These are phyloP conservation scores for Leptonema lineaticorne DNA, from an alignment of 1,140 invertebrate genomes.

Conservation along the genomic window DNA sequence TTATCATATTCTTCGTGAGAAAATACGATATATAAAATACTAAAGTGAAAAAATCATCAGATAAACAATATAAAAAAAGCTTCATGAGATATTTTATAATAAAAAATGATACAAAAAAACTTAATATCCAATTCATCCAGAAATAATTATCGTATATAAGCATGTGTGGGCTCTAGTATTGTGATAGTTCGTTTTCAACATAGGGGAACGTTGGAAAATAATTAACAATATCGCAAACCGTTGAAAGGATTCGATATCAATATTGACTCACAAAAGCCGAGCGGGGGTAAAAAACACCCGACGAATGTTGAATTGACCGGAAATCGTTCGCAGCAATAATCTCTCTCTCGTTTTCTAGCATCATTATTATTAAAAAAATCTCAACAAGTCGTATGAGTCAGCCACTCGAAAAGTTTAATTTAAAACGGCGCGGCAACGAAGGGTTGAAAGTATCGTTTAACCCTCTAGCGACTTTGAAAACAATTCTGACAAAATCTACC, in stretches of 20 bases:
- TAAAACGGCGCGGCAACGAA: slow-evolving; percentile 16
- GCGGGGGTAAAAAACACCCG: neutral
- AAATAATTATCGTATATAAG: no score
- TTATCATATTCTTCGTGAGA: no score
- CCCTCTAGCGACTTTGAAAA: neutral
- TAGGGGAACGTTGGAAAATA: neutral
- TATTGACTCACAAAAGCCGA: slow-evolving; percentile 7
- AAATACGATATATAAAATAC: no score
- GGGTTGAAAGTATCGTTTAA: slow-evolving; percentile 6
- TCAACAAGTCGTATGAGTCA: slow-evolving; percentile 35
- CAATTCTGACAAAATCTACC: no score
- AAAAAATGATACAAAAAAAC: no score
- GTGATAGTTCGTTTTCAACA: no score
- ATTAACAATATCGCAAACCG: neutral
- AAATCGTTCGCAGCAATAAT: slow-evolving; percentile 3
- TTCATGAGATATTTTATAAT: no score
- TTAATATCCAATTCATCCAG: no score
- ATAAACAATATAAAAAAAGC: no score
- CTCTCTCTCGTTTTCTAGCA: neutral
- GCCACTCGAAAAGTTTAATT: slow-evolving; percentile 37
- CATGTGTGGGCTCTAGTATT: no score
- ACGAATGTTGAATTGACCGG: slow-evolving; percentile 25
- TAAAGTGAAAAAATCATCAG: no score
- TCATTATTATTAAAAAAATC: slow-evolving; percentile 27
- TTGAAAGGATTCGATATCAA: slow-evolving; percentile 1